phyloP scores from a whole-genome alignment of 2,888 invertebrate genomes.

The Polylopha cassiicola region DNA sequence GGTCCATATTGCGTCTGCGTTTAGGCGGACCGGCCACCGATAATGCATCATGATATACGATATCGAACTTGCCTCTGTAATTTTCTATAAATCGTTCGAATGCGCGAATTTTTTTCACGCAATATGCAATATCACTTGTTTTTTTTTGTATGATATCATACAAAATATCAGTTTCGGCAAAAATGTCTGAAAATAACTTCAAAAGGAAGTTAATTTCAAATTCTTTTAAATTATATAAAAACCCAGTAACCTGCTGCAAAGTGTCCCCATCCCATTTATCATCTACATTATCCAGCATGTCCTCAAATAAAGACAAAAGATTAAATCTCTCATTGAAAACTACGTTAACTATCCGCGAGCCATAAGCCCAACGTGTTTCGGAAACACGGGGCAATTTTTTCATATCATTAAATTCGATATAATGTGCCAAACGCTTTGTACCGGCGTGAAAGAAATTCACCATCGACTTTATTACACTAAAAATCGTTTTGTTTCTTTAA shows the following conservation, averaged over 20 bases:
- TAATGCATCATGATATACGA: background rate
- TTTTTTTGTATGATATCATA: conserved; percentile 8
- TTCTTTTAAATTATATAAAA: conserved; percentile 4
- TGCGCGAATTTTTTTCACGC: conserved; percentile 2
- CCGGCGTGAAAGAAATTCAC: conserved; percentile 28
- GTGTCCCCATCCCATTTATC: conserved; percentile 10
- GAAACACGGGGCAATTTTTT: conserved; percentile 13
- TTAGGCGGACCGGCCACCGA: background rate
- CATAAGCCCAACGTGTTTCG: conserved; percentile 13
- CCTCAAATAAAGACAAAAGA: conserved; percentile 6
- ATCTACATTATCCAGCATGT: conserved; percentile 12
- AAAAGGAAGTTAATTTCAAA: conserved; percentile 12
- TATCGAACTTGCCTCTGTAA: background rate
- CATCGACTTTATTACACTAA: background rate
- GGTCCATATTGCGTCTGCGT: background rate
- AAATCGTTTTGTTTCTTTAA: background rate
- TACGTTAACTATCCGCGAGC: conserved; percentile 17
- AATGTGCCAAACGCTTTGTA: conserved; percentile 25
- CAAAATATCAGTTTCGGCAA: conserved; percentile 8
- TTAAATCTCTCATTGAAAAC: conserved; percentile 6
- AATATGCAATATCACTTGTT: conserved; percentile 4
- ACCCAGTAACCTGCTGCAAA: conserved; percentile 5
- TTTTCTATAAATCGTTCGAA: background rate
- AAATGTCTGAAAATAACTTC: conserved; percentile 1
- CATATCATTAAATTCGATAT: conserved; percentile 10